Base-by-base conservation (phyloP, 30 jellyfish, hydroid and myxozoan genomes). In the Aurelia aurita region DNA sequence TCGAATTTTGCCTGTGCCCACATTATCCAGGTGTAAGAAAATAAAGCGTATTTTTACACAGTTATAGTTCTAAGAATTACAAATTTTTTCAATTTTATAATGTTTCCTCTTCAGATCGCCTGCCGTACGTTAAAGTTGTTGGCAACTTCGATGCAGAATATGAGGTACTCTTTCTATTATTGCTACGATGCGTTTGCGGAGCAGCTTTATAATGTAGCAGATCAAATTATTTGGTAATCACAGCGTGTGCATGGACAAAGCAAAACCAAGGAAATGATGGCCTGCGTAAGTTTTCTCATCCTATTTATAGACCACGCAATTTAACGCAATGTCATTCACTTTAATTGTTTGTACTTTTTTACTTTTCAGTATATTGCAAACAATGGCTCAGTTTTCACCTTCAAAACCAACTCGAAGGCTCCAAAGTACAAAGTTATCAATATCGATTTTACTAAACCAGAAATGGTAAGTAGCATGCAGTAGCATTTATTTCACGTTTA, bases 61-160 rank as follows among this genome's bases (percentile, higher is more conserved):
- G 7, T 34, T 2, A 10, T 2, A 2, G 4, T 34, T 34, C 46
- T 34, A 34, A 34, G n/a, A 34, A 34, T 34, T 34, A 34, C 6
- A 7, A 34, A 2, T 34, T 34, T 0, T 34, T 39, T 39, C 14
- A 39, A 5, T 8, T 1, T 10, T 9, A 3, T 15, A 5, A 12
- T 69, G 13, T 10, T 55, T 72, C 53, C 44, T 31, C 58, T 53
- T 74, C 63, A 91, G 98, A 87, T 29, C 70, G 39, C 7, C 86
- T 91, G 59, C 91, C 91, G 2, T 86, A 68, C 39, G 72, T 49
- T 4, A 91, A 84, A 60, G 46, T 91, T 54, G 82, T 91, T 20
- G 98, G 85, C 77, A 91, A 91, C 61, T 91, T 91, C 51, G 98
- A 91, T 67, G 98, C 98, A 15, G 86, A 79, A 57, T 91, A 91